phyloP scores from a whole-genome alignment of 2,113 vertebrate genomes.

The Meles meles region DNA sequence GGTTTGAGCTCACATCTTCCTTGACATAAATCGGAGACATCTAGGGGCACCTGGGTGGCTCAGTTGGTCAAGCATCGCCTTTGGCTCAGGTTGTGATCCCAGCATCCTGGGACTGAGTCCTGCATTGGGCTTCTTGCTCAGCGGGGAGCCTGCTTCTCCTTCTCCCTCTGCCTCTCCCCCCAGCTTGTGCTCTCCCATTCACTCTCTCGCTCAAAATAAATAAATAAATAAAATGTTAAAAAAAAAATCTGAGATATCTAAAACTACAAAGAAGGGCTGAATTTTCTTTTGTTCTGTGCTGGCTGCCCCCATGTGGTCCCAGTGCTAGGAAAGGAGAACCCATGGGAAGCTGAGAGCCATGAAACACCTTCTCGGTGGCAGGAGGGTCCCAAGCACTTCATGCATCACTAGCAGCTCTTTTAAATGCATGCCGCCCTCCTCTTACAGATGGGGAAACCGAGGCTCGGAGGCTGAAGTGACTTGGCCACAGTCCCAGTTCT shows the following conservation, averaged over 20 bases:
- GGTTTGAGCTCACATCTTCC: background rate
- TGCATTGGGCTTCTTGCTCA: background rate
- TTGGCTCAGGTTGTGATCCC: too few relatives aligned
- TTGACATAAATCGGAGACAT: background rate
- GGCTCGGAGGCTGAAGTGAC: background rate
- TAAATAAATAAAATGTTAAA: background rate
- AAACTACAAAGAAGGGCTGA: background rate
- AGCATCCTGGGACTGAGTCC: background rate
- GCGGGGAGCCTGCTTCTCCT: background rate
- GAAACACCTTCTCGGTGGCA: background rate
- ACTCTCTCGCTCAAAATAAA: background rate
- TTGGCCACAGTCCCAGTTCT: background rate
- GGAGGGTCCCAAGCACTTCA: background rate
- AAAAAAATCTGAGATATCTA: background rate
- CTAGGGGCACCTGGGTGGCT: background rate
- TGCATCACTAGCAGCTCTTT: background rate
- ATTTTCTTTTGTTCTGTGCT: background rate
- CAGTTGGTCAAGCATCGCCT: too few relatives aligned
- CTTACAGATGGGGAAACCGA: constrained; percentile 7
- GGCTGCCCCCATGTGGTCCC: background rate
- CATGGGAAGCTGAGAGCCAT: background rate
- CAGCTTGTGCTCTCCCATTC: background rate
- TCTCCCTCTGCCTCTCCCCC: background rate
- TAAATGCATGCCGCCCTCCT: background rate
- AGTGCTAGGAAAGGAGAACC: background rate